Base-by-base conservation (phyloP, 2,888 invertebrate genomes). In the Eupithecia subfuscata region DNA sequence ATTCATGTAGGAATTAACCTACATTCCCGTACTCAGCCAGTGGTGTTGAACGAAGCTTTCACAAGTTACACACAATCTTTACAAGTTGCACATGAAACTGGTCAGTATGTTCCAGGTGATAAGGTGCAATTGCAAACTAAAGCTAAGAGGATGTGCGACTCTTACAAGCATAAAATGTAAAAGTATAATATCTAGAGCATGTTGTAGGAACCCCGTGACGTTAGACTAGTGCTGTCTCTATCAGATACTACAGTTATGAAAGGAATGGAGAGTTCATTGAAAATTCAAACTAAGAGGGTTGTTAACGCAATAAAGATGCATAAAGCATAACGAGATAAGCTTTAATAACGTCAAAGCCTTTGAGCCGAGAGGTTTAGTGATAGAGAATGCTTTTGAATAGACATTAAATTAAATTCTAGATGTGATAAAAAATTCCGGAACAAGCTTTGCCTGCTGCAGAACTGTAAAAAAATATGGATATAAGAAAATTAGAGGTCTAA, bases 191-290 rank as follows among this genome's bases (percentile, higher is more conserved):
- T 83, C 83, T 86, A 80, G 86, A 84, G 65, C 85, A 85, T 80
- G 83, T 78, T 78, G 78, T 56, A 75, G 70, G 70, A 80, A 78
- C 84, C 87, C 86, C 72, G 86, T 90, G 90, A 90, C 90, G 89
- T 88, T 87, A 87, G 76, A 77, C 78, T 69, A 86, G 84, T 87
- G 85, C 83, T 83, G 71, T 84, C 82, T 83, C 87, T 74, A 72
- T 86, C 84, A 43, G 43, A 79, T 80, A 74, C 80, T 18, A 73
- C 73, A 73, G 73, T 69, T 74, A 75, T 75, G 83, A 86, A 77
- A 72, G 85, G 81, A 86, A 90, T 68, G 78, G 85, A 78, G 77
- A 80, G 87, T 85, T 82, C 89, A 90, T 89, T 88, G 88, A 89
- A 80, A 79, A 80, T 81, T 74, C 63, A 75, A 70, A 67, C 65